These are phyloP conservation scores for Catagonus wagneri DNA, from an alignment of 2,113 vertebrate species.

Conservation along the genomic window DNA sequence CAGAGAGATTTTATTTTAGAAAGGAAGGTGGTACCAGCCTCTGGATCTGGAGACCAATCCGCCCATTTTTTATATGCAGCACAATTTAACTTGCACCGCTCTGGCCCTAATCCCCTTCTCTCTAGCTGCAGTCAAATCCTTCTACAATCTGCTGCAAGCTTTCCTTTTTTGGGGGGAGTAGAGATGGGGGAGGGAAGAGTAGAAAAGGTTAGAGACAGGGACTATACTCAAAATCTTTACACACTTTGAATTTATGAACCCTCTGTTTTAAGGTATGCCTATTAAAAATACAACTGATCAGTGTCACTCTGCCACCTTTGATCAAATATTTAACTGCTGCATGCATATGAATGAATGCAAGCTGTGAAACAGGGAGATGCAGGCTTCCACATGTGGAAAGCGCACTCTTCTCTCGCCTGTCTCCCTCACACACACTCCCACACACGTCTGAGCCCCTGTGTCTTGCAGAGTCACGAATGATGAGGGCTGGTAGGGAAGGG, in stretches of 20 bases:
- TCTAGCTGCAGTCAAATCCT: slow-evolving; percentile 92
- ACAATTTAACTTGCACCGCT: slow-evolving; percentile 95
- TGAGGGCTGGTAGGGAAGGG: not conserved
- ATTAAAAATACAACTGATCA: slow-evolving; percentile 65
- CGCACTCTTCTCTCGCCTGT: not conserved
- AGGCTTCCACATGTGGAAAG: slow-evolving; percentile 63
- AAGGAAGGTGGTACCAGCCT: slow-evolving; percentile 94
- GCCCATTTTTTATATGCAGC: slow-evolving; percentile 97
- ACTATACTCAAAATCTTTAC: slow-evolving; percentile 41
- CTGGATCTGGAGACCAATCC: slow-evolving; percentile 93
- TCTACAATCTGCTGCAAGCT: slow-evolving; percentile 89
- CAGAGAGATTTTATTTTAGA: slow-evolving; percentile 94
- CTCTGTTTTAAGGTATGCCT: slow-evolving; percentile 73
- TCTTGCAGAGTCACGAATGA: slow-evolving; percentile 55
- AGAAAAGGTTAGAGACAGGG: not conserved
- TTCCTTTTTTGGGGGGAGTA: slow-evolving; percentile 5
- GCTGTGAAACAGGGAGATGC: slow-evolving; percentile 45
- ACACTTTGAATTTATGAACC: slow-evolving; percentile 69
- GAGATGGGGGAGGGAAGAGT: not conserved
- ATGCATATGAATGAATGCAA: slow-evolving; percentile 78
- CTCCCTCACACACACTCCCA: slow-evolving; percentile 54
- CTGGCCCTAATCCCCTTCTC: slow-evolving; percentile 93
- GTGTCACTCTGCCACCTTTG: slow-evolving; percentile 62
- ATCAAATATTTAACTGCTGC: slow-evolving; percentile 68
- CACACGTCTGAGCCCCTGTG: slow-evolving; percentile 44